Evolutionary conservation across 2,888 invertebrate genomes (phyloP).

Genomic region (Hermodice carunculata): DNA sequence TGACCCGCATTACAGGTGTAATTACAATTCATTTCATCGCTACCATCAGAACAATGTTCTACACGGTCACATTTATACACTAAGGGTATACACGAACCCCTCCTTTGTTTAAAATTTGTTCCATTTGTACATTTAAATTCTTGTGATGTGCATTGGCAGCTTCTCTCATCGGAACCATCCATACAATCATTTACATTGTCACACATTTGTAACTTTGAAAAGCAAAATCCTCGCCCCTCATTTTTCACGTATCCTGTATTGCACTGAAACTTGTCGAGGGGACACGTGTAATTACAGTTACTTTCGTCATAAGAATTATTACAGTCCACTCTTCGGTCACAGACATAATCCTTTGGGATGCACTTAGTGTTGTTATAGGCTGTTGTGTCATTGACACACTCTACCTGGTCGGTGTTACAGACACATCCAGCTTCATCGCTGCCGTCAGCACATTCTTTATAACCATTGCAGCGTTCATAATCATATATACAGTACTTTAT

Average conservation of each 20-base stretch:
- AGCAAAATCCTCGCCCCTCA: too few species aligned
- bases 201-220: too few species aligned
- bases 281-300: slow-evolving; percentile 19
- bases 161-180: too few species aligned
- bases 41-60: too few species aligned
- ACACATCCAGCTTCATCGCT: slow-evolving; percentile 25
- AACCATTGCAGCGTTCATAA: slow-evolving; percentile 13
- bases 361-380: neutral
- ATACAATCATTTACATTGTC: too few species aligned
- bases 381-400: slow-evolving; percentile 12
- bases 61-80: too few species aligned
- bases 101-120: too few species aligned
- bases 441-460: slow-evolving; percentile 24
- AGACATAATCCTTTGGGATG: slow-evolving; percentile 3
- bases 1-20: too few species aligned
- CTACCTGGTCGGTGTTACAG: slow-evolving; percentile 1
- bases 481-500: slow-evolving; percentile 11
- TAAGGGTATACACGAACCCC: too few species aligned
- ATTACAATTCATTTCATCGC: too few species aligned
- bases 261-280: slow-evolving; percentile 13
- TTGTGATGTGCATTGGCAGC: too few species aligned
- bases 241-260: too few species aligned
- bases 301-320: slow-evolving; percentile 23
- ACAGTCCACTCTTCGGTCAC: slow-evolving; percentile 26
- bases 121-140: slow-evolving; percentile 7